A percentile compares a stretch with the other conserved stretches of the same genome.
These are phyloP conservation scores for Eremophila alpestris DNA, from an alignment of 2,797 vertebrate genomes.

Conservation along the genomic window DNA sequence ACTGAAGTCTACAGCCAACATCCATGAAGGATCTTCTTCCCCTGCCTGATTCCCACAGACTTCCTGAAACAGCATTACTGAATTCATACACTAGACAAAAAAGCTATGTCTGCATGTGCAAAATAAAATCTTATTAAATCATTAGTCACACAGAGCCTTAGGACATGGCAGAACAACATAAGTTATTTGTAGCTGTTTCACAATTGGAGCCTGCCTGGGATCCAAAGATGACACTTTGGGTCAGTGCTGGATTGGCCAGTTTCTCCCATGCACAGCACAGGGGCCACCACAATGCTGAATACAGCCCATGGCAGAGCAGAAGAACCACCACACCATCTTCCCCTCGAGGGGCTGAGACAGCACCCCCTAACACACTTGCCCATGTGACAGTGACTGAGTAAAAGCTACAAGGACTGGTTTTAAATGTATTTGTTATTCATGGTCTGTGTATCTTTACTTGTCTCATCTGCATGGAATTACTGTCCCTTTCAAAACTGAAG, in stretches of 20 bases:
- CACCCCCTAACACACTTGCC: background rate
- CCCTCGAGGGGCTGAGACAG: accelerated
- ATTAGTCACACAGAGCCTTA: background rate
- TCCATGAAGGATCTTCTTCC: background rate
- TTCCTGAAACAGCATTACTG: background rate
- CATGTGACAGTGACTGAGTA: accelerated
- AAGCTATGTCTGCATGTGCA: background rate
- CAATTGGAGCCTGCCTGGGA: background rate
- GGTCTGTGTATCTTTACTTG: background rate
- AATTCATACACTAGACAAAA: background rate
- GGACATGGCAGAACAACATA: background rate
- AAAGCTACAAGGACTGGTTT: background rate
- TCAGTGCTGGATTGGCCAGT: background rate
- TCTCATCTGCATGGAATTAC: constrained; percentile 7
- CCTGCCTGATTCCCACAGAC: background rate
- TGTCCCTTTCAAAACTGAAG: constrained; percentile 22
- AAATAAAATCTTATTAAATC: background rate
- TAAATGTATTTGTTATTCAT: background rate
- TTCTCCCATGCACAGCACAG: background rate
- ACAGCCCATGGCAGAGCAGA: accelerated
- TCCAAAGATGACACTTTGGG: background rate
- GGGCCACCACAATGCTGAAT: background rate
- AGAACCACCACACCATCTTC: background rate
- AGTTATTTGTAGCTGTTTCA: background rate
- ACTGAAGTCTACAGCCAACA: background rate